Base-by-base conservation (phyloP, 2,113 vertebrate genomes). In the Leiothrix lutea region DNA sequence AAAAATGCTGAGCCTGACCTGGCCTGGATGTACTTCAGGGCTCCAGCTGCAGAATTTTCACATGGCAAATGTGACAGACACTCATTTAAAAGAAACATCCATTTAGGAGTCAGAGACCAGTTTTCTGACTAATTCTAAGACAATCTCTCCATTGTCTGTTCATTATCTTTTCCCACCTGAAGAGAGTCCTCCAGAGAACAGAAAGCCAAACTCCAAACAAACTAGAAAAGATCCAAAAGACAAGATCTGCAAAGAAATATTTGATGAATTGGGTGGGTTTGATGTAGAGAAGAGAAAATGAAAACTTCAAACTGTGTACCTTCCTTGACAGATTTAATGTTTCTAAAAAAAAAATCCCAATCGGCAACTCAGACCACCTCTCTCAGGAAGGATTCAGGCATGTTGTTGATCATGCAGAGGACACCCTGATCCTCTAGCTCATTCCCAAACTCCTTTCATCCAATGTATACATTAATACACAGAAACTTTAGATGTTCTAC, bases 311-410 rank as follows among this genome's bases (percentile, higher is more conserved):
- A 12, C 10, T n/a, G 33, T 80, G 11, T 40, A n/a, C 14, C 2
- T 22, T 60, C 21, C 29, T 67, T 56, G 14, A n/a, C 26, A 83
- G 26, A 12, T 4, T 56, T 45, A 42, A 38, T 13, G 12, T 40
- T 88, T 69, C 71, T 65, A 35, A 48, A 72, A 86, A n/a, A 66
- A 64, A 47, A 80, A 42, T 80, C 29, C 26, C 3, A 11, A 38
- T 33, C 0, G 0, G 11, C 11, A 11, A 28, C 50, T 64, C 33
- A 65, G 62, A 75, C 21, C 44, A 47, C 18, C 0, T 6, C 69
- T 80, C 64, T 80, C 54, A 48, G 33, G 38, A 9, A 72, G 45
- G 19, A 80, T 42, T 75, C 66, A 67, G 23, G 53, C 15, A 22
- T 9, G 4, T 33, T 12, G 11, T 6, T 57, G 23, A 14, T 40